Percentiles rank a stretch among this genome's conserved stretches.
These are phyloP conservation scores for Chauna torquata DNA, from an alignment of 2,113 vertebrate genomes.

Conservation along the genomic window DNA sequence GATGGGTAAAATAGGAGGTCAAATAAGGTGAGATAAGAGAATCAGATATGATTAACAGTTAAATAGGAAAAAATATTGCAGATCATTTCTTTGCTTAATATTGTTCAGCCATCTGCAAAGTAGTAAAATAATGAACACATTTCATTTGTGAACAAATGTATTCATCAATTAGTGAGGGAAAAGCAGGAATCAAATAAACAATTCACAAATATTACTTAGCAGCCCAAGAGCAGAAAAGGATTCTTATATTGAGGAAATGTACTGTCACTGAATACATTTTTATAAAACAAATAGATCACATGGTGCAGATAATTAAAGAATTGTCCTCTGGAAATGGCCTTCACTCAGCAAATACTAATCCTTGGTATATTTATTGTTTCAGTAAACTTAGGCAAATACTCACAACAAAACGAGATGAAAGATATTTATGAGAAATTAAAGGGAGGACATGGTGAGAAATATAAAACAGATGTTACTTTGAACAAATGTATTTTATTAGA, in stretches of 20 bases:
- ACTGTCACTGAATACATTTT: background rate
- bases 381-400: background rate
- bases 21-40: background rate
- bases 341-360: background rate
- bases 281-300: background rate
- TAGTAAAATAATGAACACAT: background rate
- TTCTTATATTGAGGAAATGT: background rate
- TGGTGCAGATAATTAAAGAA: background rate
- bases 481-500: conserved; percentile 37
- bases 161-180: background rate
- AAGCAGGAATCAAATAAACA: background rate
- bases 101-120: background rate
- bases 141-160: conserved; percentile 4
- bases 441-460: background rate
- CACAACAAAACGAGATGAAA: background rate
- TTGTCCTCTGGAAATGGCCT: background rate
- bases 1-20: background rate
- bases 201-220: background rate
- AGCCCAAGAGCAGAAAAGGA: background rate
- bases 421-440: background rate
- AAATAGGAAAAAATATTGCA: background rate
- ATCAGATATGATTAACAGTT: background rate
- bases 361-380: background rate
- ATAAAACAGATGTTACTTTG: conserved; percentile 53
- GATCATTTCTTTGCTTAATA: background rate